These are phyloP conservation scores for Platycercus adscitus DNA, from an alignment of 2,113 vertebrate genomes.

Conservation along the genomic window DNA sequence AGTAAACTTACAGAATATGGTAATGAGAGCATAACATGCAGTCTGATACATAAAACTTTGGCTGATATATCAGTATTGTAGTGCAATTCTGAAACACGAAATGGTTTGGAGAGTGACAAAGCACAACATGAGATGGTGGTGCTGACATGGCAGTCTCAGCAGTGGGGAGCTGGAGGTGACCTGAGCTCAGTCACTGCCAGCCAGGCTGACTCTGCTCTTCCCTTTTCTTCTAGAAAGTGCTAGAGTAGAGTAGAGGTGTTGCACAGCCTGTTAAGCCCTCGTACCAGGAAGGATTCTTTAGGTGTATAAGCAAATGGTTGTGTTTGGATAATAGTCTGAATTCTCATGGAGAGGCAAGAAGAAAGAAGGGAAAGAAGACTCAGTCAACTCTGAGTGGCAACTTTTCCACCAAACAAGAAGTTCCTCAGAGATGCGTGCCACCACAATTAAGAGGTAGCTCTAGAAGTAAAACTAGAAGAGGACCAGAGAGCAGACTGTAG, in stretches of 20 bases:
- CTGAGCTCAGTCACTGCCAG: not conserved
- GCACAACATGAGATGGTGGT: not conserved
- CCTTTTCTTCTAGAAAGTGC: not conserved
- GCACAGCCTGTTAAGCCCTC: not conserved
- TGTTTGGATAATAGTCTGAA: not conserved
- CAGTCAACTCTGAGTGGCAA: not conserved
- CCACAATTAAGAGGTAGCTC: not conserved
- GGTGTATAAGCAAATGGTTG: not conserved
- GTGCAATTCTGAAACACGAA: not conserved
- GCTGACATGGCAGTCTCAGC: not conserved
- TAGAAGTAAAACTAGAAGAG: not conserved
- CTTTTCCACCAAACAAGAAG: not conserved
- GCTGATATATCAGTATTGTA: not conserved
- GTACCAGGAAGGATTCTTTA: not conserved
- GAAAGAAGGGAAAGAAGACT: not conserved
- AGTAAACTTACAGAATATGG: not conserved
- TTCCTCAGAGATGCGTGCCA: not conserved
- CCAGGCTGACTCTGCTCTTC: not conserved
- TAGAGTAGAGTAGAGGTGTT: not conserved
- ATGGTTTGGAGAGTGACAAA: not conserved
- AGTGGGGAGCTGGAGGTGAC: not conserved
- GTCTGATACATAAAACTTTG: not conserved
- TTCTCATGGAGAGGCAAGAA: not conserved
- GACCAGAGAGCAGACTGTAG: not conserved
- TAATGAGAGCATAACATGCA: fast-evolving